Base-by-base conservation (phyloP, 64 coral and sea anemone species). In the Pocillopora verrucosa region DNA sequence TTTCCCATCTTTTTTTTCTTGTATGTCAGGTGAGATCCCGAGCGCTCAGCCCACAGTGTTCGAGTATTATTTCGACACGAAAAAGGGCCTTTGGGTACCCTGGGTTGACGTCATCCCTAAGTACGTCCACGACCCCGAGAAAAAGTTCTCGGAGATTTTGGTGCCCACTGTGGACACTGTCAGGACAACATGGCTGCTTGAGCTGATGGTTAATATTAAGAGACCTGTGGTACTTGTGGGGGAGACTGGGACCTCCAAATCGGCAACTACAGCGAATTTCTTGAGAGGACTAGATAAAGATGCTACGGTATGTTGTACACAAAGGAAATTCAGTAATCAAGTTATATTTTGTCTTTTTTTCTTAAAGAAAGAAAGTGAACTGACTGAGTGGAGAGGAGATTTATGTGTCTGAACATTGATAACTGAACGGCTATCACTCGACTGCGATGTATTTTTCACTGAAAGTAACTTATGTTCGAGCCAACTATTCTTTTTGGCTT, bases 141-240 rank as follows among this genome's bases (percentile, higher is more conserved):
- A 78, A 75, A 99, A 99, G 84, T 99, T 92, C 94, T 93, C 90
- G 11, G 97, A 99, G 91, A 95, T 99, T 86, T 89, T 99, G 76
- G 97, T 99, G 2, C 97, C 97, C 2, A 99, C 97, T 72, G 91
- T 99, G 14, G 97, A 99, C 75, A 99, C 97, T 69, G 90, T 99
- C 16, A 94, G 97, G 74, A 99, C 97, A 76, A 95, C 90, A 90
- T 99, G 97, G 97, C 85, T 99, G 77, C 78, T 99, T 16, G 84
- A 95, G 35, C 88, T 99, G 12, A 95, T 95, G 93, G 97, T 99
- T 6, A 95, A 90, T 22, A 99, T 95, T 16, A 90, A 89, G 70
- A 86, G 94, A 36, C 97, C 97, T 10, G 97, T 99, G 58, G 88
- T 99, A 30, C 83, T 99, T 0, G 97, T 99, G 0, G 97, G 97